Base-by-base conservation (phyloP, 2,797 vertebrate genomes). In the Siniperca undulata region DNA sequence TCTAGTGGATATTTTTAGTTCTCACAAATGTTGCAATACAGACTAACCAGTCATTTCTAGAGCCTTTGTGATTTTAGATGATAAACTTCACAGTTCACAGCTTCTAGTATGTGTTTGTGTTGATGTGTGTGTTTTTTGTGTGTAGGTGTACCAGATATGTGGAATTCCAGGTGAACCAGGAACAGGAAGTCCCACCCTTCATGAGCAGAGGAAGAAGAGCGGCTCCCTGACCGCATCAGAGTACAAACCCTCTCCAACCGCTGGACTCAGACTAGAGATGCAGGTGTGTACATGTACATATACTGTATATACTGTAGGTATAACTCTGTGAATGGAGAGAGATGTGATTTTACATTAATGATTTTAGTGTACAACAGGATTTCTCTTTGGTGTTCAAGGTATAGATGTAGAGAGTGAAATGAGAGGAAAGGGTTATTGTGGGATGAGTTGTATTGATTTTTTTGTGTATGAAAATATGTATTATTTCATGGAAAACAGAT, bases 71-170 rank as follows among this genome's bases (percentile, higher is more conserved):
- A 58, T 11, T 50, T 38, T 4, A 11, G 5, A 19, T 58, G 27
- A 53, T 19, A 6, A 48, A 30, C 12, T 30, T 58, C 19, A 42
- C 12, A 69, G 48, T 42, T 50, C 16, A 14, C 22, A 68, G 12
- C 2, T 46, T 38, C 5, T 3, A 2, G 3, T 52, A 4, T 3
- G 4, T 66, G 8, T 50, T 36, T 66, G 20, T 62, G 50, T 7
- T 66, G 1, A 60, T 40, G 24, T 66, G 8, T 48, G 1, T 74
- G 0, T 68, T 27, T 55, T 17, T 30, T 12, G 20, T 56, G 16
- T 62, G 12, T 74, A 99, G 98, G 96, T 97, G 84, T 96, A 97
- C 84, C 97, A 98, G 91, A 96, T 93, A 2, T 99, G 98, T 64
- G 97, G 97, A 81, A 94, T 91, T 87, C 97, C 96, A 80, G 96